Conservation (phyloP, 2,888 invertebrate genomes). For the Stenurella melanura region DNA sequence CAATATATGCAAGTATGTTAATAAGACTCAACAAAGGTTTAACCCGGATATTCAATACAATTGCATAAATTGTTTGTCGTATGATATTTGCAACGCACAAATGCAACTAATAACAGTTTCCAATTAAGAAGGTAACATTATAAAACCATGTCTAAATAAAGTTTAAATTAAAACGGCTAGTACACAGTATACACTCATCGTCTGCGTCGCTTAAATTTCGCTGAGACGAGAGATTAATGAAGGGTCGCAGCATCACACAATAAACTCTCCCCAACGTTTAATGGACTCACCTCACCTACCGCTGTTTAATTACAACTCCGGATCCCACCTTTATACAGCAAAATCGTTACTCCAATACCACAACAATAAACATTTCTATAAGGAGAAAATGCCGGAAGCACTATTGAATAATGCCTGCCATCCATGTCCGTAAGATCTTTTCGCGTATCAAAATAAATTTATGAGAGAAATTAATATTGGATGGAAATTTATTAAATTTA, state of each 20-base stretch:
- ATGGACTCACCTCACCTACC: slow-evolving; percentile 63
- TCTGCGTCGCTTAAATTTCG: slow-evolving; percentile 26
- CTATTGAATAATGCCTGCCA: slow-evolving; percentile 32
- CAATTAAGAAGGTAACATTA: not conserved
- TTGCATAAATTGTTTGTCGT: no score
- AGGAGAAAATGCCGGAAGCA: slow-evolving; percentile 32
- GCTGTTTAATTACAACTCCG: slow-evolving; percentile 61
- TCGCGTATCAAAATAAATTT: slow-evolving; percentile 9
- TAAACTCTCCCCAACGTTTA: slow-evolving; percentile 63
- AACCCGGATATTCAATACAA: no score
- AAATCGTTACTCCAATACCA: slow-evolving; percentile 39
- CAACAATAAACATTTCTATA: slow-evolving; percentile 42
- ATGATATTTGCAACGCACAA: no score
- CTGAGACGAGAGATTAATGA: slow-evolving; percentile 62
- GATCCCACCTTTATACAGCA: slow-evolving; percentile 44
- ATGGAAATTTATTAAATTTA: slow-evolving; percentile 9
- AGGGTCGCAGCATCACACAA: slow-evolving; percentile 63
- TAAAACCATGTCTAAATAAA: not conserved
- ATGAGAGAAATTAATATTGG: slow-evolving; percentile 13
- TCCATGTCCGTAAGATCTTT: slow-evolving; percentile 8
- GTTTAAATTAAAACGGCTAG: not conserved
- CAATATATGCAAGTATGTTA: no score
- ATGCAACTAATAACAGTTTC: not conserved
- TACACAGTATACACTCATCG: slow-evolving; percentile 24
- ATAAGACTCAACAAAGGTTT: no score